Evolutionary conservation across 2,888 invertebrate species (phyloP), one percentile per base, ranked within the genome.

Genomic region (Heliconius charithonia): DNA sequence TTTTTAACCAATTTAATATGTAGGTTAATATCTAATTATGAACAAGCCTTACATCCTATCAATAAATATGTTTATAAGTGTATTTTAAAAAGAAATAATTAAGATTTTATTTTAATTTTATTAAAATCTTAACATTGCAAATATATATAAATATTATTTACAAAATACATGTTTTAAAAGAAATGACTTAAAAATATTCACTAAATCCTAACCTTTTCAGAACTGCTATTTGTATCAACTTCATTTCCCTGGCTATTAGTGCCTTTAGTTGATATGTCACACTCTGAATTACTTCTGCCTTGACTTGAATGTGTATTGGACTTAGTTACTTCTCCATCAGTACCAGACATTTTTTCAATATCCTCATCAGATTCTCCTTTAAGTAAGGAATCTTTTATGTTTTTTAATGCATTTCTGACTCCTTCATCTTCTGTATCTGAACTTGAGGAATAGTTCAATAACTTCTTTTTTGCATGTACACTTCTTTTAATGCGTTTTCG

Each of bases 401-500:
- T 84, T 79, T 89, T 89, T 12, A 89, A 83, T 19, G 83, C 86
- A 84, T 83, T 85, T 80, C 80, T 86, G 25, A 90, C 81, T 75
- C 88, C 82, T 79, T 92, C 91, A 87, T 92, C 91, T 76, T 92
- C 92, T 69, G 90, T 89, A 69, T 92, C 94, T 10, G 94, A 94
- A 84, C 92, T 92, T 45, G 93, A 92, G 62, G 92, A 91, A 82
- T 90, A 88, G 62, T 85, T 85, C 4, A 93, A 82, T 19, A 92
- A 85, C 86, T 87, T 91, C 86, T 89, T 90, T 81, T 92, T 94
- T 37, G 92, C 93, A 83, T 91, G 84, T 83, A 90, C 89, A 83
- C 88, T 91, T 85, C 91, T 90, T 85, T 87, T 90, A 3, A 89
- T 88, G 79, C 85, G 84, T 83, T 90, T 92, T 80, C 88, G 86